Percentiles rank a stretch among this genome's conserved stretches.
phyloP scores from a whole-genome alignment of 2,797 vertebrate species.

The Bovichtus diacanthus region DNA sequence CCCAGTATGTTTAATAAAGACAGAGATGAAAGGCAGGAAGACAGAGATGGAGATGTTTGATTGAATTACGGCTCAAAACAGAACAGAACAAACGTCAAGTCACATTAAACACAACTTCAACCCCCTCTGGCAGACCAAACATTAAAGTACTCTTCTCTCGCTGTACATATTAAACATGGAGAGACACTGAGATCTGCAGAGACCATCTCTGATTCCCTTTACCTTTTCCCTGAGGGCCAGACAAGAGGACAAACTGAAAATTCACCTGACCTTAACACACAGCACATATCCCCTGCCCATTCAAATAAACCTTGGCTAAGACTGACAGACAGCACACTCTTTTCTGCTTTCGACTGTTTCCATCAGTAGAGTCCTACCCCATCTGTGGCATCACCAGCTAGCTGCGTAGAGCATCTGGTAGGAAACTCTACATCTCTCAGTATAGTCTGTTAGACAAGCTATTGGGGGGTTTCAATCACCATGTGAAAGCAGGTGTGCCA shows the following conservation, averaged over 20 bases:
- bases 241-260: not conserved
- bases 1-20: not conserved
- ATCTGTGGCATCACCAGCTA: constrained; percentile 14
- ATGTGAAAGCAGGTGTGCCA: constrained; percentile 39
- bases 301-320: not conserved
- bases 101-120: not conserved
- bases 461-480: constrained; percentile 15
- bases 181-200: not conserved
- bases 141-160: not conserved
- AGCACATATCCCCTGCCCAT: not conserved
- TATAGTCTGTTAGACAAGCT: constrained; percentile 34
- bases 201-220: not conserved
- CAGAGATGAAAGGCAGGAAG: constrained; percentile 5
- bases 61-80: constrained; percentile 15
- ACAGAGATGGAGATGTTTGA: constrained; percentile 9
- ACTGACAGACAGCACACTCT: not conserved
- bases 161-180: constrained; percentile 1
- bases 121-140: not conserved
- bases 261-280: not conserved
- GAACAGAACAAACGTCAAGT: constrained; percentile 21
- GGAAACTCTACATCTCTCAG: constrained; percentile 14
- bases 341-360: constrained; percentile 1
- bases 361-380: not conserved
- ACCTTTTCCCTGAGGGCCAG: not conserved
- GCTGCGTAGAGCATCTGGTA: constrained; percentile 15